Conservation (phyloP, 1,140 invertebrate genomes). For the Zaprionus capensis region DNA sequence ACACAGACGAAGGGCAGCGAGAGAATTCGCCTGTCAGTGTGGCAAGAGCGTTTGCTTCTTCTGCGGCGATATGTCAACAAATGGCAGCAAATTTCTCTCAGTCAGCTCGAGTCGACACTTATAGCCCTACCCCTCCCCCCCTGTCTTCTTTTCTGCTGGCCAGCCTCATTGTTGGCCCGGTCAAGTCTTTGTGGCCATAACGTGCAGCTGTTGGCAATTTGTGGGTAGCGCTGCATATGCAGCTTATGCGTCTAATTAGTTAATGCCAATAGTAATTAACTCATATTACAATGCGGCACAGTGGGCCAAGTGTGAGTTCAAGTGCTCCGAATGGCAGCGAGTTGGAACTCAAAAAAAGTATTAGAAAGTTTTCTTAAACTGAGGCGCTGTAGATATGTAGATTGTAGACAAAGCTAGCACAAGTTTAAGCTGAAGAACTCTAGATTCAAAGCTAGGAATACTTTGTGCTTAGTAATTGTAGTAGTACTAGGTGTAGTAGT, state of each 20-base stretch:
- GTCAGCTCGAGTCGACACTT: constrained; percentile 9
- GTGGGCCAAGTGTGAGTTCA: neutral
- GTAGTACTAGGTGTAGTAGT: too few species aligned
- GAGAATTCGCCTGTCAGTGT: neutral
- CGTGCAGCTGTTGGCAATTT: constrained; percentile 53
- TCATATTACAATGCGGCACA: constrained; percentile 36
- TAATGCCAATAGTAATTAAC: constrained; percentile 67
- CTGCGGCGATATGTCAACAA: constrained; percentile 57
- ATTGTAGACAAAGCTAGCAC: too few species aligned
- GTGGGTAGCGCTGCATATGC: constrained; percentile 34
- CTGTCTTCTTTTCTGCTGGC: neutral
- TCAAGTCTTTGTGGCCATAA: constrained; percentile 33
- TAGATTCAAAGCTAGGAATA: too few species aligned
- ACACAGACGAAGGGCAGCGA: neutral
- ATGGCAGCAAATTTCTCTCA: constrained; percentile 55
- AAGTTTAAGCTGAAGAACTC: too few species aligned
- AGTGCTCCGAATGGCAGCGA: neutral
- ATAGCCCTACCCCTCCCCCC: neutral
- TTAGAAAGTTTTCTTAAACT: neutral
- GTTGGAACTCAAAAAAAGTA: neutral
- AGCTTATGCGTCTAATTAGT: constrained; percentile 59
- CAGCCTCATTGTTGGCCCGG: constrained; percentile 1
- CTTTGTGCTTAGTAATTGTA: too few species aligned
- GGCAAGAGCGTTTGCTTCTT: neutral
- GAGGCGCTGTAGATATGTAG: too few species aligned